Evolutionary conservation across 2,888 invertebrate species (phyloP).

Genomic region (Byasa hedistus): DNA sequence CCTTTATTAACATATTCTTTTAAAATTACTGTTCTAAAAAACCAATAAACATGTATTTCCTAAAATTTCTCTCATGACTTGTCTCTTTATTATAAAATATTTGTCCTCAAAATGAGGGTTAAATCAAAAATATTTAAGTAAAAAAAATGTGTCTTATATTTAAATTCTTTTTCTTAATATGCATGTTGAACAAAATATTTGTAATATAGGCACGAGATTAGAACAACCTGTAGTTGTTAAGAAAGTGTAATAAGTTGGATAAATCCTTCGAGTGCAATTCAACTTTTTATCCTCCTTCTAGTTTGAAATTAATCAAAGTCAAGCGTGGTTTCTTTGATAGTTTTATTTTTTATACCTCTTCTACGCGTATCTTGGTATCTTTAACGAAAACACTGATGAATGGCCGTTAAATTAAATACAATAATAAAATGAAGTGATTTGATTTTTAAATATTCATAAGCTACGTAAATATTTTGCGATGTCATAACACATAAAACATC

Average conservation of each 20-base stretch:
- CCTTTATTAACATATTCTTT: no score
- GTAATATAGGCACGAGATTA: not conserved
- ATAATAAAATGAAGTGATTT: not conserved
- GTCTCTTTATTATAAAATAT: not conserved
- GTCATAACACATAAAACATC: not conserved
- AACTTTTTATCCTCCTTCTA: conserved; percentile 14
- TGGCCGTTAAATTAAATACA: not conserved
- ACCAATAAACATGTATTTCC: no score
- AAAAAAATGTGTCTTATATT: no score
- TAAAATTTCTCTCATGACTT: not conserved
- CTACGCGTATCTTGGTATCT: not conserved
- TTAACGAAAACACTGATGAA: not conserved
- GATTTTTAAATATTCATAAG: not conserved
- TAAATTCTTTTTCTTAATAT: not conserved
- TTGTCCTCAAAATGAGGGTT: not conserved
- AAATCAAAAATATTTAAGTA: no score
- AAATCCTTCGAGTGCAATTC: conserved; percentile 8
- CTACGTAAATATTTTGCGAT: not conserved
- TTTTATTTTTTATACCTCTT: conserved; percentile 8
- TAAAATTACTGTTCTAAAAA: no score
- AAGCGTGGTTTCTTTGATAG: conserved; percentile 1
- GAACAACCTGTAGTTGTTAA: conserved; percentile 10
- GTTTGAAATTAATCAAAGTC: conserved; percentile 24
- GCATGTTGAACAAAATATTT: not conserved
- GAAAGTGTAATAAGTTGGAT: conserved; percentile 8